Evolutionary conservation across 2,797 vertebrate species (phyloP).

Genomic region (Agapornis canus): DNA sequence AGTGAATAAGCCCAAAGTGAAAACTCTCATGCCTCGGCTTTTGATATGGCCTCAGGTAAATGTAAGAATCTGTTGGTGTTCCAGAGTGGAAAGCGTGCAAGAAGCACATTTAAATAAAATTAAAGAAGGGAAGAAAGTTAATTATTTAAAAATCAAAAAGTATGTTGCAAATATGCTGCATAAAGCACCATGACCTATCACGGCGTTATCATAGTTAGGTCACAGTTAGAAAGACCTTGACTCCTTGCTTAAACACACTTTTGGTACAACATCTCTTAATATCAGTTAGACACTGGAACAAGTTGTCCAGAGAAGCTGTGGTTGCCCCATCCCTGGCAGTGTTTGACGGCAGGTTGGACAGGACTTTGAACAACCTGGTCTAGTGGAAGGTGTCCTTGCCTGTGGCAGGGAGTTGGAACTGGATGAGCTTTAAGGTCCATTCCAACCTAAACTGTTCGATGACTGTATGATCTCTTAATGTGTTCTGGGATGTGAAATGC

Average conservation of each 20-base stretch:
- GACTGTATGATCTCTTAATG: neutral
- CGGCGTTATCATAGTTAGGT: neutral
- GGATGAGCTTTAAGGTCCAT: neutral
- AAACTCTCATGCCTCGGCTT: neutral
- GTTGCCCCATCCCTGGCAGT: neutral
- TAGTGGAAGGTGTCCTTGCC: neutral
- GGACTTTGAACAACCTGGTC: neutral
- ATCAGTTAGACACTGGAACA: neutral
- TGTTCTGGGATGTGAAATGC: neutral
- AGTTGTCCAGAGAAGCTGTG: neutral
- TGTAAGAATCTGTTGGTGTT: neutral
- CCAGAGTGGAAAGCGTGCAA: neutral
- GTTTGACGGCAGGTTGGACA: neutral
- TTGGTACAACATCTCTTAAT: neutral
- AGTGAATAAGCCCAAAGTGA: neutral
- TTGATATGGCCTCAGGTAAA: neutral
- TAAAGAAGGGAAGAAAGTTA: neutral
- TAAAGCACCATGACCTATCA: neutral
- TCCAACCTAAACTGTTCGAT: neutral
- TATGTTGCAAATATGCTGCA: neutral
- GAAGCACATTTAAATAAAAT: constrained; percentile 3
- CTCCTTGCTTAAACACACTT: neutral
- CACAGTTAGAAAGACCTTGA: neutral
- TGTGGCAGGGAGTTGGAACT: neutral
- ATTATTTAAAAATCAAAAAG: neutral